A percentile compares a stretch with the other conserved stretches of the same genome.
Conservation (phyloP, 2,113 vertebrate genomes). For the Actinemys pallida region DNA sequence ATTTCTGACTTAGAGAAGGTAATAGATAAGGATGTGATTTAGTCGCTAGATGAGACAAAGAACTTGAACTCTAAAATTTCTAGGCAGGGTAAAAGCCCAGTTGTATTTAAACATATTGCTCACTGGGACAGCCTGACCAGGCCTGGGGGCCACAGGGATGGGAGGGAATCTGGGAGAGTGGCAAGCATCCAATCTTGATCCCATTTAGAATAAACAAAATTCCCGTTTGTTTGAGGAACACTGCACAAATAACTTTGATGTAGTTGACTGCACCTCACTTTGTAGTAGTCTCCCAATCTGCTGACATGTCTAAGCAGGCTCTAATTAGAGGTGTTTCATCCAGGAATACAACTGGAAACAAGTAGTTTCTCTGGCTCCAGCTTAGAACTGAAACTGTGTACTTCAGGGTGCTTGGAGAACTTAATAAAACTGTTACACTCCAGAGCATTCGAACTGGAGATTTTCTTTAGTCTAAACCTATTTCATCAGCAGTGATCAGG, state of each 20-base stretch:
- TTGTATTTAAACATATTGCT: neutral
- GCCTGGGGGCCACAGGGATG: neutral
- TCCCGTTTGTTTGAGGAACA: conserved; percentile 20
- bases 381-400: conserved; percentile 31
- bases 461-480: conserved; percentile 4
- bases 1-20: neutral
- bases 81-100: neutral
- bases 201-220: neutral
- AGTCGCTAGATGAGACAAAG: neutral
- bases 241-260: neutral
- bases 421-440: neutral
- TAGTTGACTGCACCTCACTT: neutral
- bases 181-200: neutral
- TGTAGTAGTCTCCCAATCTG: conserved; percentile 29
- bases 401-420: conserved; percentile 7
- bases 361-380: conserved; percentile 5
- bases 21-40: neutral
- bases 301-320: neutral
- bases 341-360: conserved; percentile 6
- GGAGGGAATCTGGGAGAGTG: neutral
- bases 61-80: conserved; percentile 8
- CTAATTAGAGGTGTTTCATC: conserved; percentile 46
- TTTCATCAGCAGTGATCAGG: neutral
- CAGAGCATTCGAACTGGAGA: neutral
- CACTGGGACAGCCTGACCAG: neutral